Conservation (phyloP, 1,140 invertebrate genomes). For the Megathymus violae region DNA sequence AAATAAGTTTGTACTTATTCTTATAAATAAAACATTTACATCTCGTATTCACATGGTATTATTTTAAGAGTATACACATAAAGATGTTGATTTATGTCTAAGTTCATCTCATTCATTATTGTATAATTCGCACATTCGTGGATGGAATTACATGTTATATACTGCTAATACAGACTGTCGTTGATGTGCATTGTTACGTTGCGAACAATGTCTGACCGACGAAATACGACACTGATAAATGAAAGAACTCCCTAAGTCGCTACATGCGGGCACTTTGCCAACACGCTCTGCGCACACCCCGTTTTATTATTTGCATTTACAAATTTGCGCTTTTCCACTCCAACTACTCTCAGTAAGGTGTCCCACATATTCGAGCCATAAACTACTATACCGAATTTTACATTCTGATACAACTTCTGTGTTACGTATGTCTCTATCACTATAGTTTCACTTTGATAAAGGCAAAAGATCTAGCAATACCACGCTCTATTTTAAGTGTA, state of each 20-base stretch:
- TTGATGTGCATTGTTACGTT: neutral
- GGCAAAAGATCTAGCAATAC: too few species aligned
- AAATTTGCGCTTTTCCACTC: conserved; percentile 33
- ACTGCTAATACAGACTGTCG: too few species aligned
- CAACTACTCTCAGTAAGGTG: conserved; percentile 26
- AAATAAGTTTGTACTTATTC: too few species aligned
- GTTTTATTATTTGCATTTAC: conserved; percentile 35
- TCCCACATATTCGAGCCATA: conserved; percentile 24
- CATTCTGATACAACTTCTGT: neutral
- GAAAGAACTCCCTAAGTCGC: conserved; percentile 8
- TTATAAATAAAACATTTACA: too few species aligned
- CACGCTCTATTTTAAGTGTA: too few species aligned
- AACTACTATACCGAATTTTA: conserved; percentile 14
- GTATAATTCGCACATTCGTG: too few species aligned
- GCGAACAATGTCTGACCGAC: neutral
- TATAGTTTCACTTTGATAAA: neutral
- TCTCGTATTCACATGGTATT: too few species aligned
- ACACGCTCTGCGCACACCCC: conserved; percentile 18
- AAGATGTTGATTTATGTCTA: too few species aligned
- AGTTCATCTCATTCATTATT: too few species aligned
- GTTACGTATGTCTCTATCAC: too few species aligned
- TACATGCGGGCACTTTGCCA: conserved; percentile 10
- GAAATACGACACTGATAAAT: conserved; percentile 2
- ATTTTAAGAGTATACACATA: too few species aligned
- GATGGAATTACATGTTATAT: too few species aligned